Conservation (phyloP, 2,888 invertebrate species). For the Andricus curvator region DNA sequence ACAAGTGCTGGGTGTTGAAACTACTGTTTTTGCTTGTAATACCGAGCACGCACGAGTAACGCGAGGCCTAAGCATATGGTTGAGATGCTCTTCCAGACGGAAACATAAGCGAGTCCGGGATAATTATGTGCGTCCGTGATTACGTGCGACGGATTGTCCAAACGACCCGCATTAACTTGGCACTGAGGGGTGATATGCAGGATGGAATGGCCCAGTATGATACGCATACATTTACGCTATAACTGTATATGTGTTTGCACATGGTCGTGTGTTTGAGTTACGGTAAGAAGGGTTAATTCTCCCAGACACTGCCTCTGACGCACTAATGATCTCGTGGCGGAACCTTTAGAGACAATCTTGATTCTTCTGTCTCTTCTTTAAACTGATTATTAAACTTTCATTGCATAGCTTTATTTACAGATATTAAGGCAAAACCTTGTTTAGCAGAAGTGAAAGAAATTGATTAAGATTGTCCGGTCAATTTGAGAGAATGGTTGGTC, state of each 20-base stretch:
- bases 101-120: not conserved
- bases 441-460: too few species aligned
- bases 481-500: too few species aligned
- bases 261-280: slow-evolving; percentile 41
- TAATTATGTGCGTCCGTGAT: slow-evolving; percentile 24
- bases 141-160: slow-evolving; percentile 28
- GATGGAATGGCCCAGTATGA: not conserved
- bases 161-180: slow-evolving; percentile 27
- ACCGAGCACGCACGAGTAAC: not conserved
- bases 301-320: not conserved
- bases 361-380: not conserved
- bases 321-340: slow-evolving; percentile 5
- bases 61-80: not conserved
- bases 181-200: not conserved
- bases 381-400: not conserved
- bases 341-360: not conserved
- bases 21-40: not conserved
- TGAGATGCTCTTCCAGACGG: not conserved
- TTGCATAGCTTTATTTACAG: not conserved
- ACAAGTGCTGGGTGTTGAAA: not conserved
- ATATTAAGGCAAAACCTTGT: too few species aligned
- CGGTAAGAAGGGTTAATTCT: slow-evolving; percentile 18
- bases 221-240: slow-evolving; percentile 24
- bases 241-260: not conserved
- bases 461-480: too few species aligned